Conservation (phyloP, 2,797 vertebrate species). For the Centroberyx gerrardi region DNA sequence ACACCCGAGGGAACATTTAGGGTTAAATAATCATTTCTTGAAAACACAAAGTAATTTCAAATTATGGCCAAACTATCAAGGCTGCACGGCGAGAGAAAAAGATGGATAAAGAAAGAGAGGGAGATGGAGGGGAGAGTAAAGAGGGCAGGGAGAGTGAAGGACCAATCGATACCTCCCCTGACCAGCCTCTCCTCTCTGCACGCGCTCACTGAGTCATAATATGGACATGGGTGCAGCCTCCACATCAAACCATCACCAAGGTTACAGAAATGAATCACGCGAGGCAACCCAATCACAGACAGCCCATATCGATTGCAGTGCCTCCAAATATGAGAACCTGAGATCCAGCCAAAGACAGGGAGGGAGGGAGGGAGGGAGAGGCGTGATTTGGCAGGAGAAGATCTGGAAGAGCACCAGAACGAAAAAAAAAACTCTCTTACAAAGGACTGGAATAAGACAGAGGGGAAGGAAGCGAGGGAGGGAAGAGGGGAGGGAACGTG, state of each 20-base stretch:
- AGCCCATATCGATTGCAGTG: slow-evolving; percentile 82
- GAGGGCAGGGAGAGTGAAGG: slow-evolving; percentile 74
- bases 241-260: slow-evolving; percentile 87
- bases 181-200: slow-evolving; percentile 77
- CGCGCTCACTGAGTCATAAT: slow-evolving; percentile 83
- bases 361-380: slow-evolving; percentile 25
- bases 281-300: slow-evolving; percentile 85
- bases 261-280: slow-evolving; percentile 87
- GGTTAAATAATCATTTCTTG: slow-evolving; percentile 72
- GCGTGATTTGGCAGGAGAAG: slow-evolving; percentile 64
- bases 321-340: slow-evolving; percentile 79
- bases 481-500: slow-evolving; percentile 31
- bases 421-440: slow-evolving; percentile 45
- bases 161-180: slow-evolving; percentile 82
- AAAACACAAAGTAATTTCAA: slow-evolving; percentile 73
- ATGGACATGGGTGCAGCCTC: slow-evolving; percentile 79
- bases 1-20: slow-evolving; percentile 60
- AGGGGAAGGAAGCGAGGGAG: slow-evolving; percentile 40
- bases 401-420: slow-evolving; percentile 65
- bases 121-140: slow-evolving; percentile 60
- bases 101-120: slow-evolving; percentile 60
- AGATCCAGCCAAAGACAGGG: slow-evolving; percentile 72
- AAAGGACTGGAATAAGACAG: slow-evolving; percentile 47
- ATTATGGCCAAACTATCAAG: slow-evolving; percentile 67
- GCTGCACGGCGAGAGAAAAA: slow-evolving; percentile 55